Conservation (phyloP, 2,113 vertebrate genomes). For the Periophthalmodon schlosseri region DNA sequence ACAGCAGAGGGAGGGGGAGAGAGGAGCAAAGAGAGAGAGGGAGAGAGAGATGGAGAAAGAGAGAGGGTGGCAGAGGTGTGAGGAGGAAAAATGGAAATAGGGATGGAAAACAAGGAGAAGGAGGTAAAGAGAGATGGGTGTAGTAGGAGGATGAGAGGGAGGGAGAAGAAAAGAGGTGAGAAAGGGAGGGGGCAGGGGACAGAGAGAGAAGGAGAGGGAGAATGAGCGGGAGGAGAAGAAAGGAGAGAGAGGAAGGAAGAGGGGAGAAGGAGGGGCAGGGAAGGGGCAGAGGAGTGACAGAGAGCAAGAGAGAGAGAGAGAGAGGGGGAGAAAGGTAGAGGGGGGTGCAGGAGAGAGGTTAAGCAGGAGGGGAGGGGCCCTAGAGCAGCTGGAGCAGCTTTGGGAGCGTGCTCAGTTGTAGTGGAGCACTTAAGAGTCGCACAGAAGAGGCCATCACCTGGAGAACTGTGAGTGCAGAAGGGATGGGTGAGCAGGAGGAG, state of each 20-base stretch:
- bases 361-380: conserved; percentile 19
- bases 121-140: conserved; percentile 29
- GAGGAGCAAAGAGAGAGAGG: conserved; percentile 6
- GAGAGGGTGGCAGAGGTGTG: neutral
- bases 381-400: neutral
- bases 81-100: conserved; percentile 8
- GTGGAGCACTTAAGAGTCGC: neutral
- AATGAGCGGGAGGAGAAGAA: conserved; percentile 7
- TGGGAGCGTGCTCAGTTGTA: neutral
- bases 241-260: conserved; percentile 6
- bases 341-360: neutral
- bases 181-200: neutral
- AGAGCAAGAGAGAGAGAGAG: neutral
- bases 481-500: neutral
- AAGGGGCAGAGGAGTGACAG: no score
- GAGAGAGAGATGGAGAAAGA: neutral
- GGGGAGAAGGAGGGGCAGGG: neutral
- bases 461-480: neutral
- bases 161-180: neutral
- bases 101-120: neutral
- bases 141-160: neutral
- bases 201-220: neutral
- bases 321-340: neutral
- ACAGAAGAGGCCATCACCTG: neutral
- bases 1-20: conserved; percentile 32